phyloP scores from a whole-genome alignment of 2,888 invertebrate species.

The Mimas tiliae region DNA sequence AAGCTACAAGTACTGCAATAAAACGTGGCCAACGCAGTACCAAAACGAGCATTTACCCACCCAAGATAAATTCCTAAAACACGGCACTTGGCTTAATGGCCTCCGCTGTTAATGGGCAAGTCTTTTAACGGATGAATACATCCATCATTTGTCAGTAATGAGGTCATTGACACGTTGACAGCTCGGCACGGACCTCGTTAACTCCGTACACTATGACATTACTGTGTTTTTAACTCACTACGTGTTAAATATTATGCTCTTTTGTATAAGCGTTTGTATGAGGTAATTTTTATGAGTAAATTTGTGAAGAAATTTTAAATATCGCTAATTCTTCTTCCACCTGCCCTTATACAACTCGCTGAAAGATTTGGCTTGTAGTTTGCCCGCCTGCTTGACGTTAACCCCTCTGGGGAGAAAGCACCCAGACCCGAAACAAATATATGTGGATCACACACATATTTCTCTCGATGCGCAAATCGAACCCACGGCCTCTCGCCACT shows the following conservation, averaged over 20 bases:
- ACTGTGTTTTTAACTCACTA: conserved; percentile 45
- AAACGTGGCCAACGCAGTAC: conserved; percentile 4
- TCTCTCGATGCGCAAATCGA: too few species aligned
- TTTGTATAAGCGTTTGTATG: conserved; percentile 36
- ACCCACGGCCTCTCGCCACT: too few species aligned
- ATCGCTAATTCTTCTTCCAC: too few species aligned
- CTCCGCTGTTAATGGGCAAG: conserved; percentile 63
- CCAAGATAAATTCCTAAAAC: conserved; percentile 59
- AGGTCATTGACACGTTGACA: conserved; percentile 68
- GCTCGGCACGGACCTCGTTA: conserved; percentile 38
- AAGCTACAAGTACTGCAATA: background rate
- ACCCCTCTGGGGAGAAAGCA: too few species aligned
- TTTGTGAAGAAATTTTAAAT: too few species aligned
- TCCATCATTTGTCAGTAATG: conserved; percentile 73
- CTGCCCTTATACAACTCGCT: too few species aligned
- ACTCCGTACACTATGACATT: conserved; percentile 46
- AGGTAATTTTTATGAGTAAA: conserved; percentile 26
- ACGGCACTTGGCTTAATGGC: conserved; percentile 57
- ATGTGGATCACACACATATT: too few species aligned
- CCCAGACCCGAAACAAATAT: too few species aligned
- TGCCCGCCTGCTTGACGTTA: too few species aligned
- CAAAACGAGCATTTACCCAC: conserved; percentile 33
- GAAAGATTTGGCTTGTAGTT: too few species aligned
- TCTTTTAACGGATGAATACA: conserved; percentile 71
- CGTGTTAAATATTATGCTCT: conserved; percentile 40